These are phyloP conservation scores for Melanitta fusca DNA, from an alignment of 2,797 vertebrate genomes.

Conservation along the genomic window DNA sequence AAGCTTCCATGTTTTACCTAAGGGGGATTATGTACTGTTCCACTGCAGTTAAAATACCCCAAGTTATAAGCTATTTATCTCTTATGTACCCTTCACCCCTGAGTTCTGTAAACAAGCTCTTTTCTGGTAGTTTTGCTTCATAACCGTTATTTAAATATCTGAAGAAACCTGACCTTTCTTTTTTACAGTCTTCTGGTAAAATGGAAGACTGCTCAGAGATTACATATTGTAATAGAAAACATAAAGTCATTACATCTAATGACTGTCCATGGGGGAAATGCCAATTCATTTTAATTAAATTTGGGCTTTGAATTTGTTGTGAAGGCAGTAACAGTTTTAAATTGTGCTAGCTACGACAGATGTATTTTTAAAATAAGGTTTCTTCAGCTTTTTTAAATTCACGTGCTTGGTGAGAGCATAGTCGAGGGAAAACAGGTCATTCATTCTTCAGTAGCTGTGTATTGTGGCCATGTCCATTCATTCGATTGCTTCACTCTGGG, in stretches of 20 bases:
- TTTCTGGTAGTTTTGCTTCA: background rate
- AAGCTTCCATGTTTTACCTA: slow-evolving; percentile 34
- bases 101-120: background rate
- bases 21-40: slow-evolving; percentile 5
- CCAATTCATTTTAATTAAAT: slow-evolving; percentile 44
- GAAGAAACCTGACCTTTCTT: background rate
- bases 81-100: background rate
- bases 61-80: slow-evolving; percentile 61
- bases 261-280: background rate
- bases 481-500: background rate
- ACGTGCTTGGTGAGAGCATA: slow-evolving; percentile 1
- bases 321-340: slow-evolving; percentile 66
- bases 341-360: background rate
- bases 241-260: background rate
- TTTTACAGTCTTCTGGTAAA: background rate
- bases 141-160: background rate
- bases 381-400: slow-evolving; percentile 45
- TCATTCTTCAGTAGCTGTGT: background rate
- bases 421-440: background rate
- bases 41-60: slow-evolving; percentile 20
- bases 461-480: background rate
- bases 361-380: slow-evolving; percentile 2
- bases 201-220: background rate
- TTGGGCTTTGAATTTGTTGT: background rate
- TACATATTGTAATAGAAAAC: background rate